Base-by-base conservation (phyloP, 2,888 invertebrate species). In the Tenthredo livida region DNA sequence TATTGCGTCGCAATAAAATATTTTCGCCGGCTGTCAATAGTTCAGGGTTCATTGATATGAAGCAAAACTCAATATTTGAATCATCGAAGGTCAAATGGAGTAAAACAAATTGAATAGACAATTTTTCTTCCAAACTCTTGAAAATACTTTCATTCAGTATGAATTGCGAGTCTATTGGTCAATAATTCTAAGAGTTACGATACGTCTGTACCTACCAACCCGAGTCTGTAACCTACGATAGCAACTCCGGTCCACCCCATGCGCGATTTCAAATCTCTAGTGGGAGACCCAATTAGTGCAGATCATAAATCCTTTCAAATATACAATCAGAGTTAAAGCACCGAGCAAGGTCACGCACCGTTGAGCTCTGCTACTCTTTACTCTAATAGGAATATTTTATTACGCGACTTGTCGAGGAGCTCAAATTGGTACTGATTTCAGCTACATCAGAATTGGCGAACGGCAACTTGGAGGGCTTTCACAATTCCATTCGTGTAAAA, bases 241-340 rank as follows among this genome's bases (percentile, higher is more conserved):
- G n/a, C n/a, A 6, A n/a, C n/a, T n/a, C 54, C 2, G 7, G 17
- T 7, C 54, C n/a, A 54, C n/a, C 17, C 54, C 7, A 5, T 17
- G 17, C 67, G 33, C 67, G 67, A 67, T 67, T 67, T 67, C 17
- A 12, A 7, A 25, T 25, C 33, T 67, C 67, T 33, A 67, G 67
- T 67, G 67, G 29, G 3, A 15, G 67, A 67, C 67, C 67, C 67
- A 67, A 67, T 67, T 33, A 67, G 29, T 33, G 67, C 15, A 67
- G 33, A 33, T 67, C 17, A 33, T 67, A 17, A 33, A 33, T 67
- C 15, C 25, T 33, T 33, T 67, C 33, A 33, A 29, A 33, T 33
- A 17, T 25, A 33, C 17, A 12, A 67, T 15, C 12, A 17, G 67
- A 67, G 33, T 67, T 0, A 33, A 15, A 65, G 65, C 29, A 15